Conservation (phyloP, 1,140 invertebrate species). For the Brachionus rotundiformis region DNA sequence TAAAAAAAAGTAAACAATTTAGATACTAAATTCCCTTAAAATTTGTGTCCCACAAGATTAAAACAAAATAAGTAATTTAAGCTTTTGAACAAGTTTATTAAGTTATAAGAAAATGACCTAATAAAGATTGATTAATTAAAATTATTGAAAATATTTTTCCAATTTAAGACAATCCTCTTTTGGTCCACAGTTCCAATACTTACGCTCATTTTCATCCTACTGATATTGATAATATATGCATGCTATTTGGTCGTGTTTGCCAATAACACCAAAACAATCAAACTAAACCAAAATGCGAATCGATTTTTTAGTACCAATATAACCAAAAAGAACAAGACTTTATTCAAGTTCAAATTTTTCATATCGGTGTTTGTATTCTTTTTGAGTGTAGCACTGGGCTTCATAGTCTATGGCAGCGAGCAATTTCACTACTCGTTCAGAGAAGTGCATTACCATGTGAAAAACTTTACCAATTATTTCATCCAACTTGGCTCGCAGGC, state of each 20-base stretch:
- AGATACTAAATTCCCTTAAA: too few relatives aligned
- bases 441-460: conserved; percentile 5
- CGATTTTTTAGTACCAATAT: conserved; percentile 13
- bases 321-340: background rate
- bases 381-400: conserved; percentile 23
- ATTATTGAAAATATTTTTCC: too few relatives aligned
- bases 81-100: too few relatives aligned
- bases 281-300: conserved; percentile 21
- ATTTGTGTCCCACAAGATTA: too few relatives aligned
- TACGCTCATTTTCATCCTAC: conserved; percentile 25
- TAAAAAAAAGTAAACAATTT: too few relatives aligned
- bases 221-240: conserved; percentile 38
- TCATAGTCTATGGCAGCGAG: conserved; percentile 44
- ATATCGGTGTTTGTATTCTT: conserved; percentile 43
- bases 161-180: conserved; percentile 47
- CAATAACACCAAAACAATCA: conserved; percentile 12
- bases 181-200: conserved; percentile 51
- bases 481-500: background rate
- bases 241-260: conserved; percentile 32
- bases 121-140: too few relatives aligned
- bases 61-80: too few relatives aligned
- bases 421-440: conserved; percentile 32
- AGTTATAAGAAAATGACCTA: too few relatives aligned
- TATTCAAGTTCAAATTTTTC: conserved; percentile 46
- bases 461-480: conserved; percentile 37